Percentiles rank a stretch among this genome's conserved stretches.
Evolutionary conservation across 2,797 vertebrate genomes (phyloP).

Genomic region (Ptychadena robeensis): DNA sequence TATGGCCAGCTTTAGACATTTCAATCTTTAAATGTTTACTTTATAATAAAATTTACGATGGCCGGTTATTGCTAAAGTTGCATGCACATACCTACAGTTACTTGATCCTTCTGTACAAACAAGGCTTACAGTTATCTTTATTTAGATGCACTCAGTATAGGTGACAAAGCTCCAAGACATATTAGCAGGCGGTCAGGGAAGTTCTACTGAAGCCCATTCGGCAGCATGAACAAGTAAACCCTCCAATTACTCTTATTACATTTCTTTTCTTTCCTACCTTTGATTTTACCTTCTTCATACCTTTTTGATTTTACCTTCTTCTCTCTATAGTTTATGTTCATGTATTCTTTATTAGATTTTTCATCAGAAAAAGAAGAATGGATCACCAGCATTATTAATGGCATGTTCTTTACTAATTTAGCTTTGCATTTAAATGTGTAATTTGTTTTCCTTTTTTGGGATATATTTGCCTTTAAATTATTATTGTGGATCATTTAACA

Average conservation of each 20-base stretch:
- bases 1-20: too few species aligned
- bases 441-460: background rate
- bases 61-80: too few species aligned
- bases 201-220: background rate
- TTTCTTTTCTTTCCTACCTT: background rate
- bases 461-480: conserved; percentile 5
- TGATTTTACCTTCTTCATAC: background rate
- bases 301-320: background rate
- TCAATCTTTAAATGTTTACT: too few species aligned
- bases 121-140: too few species aligned
- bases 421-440: background rate
- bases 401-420: background rate
- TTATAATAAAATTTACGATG: too few species aligned
- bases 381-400: background rate
- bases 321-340: background rate
- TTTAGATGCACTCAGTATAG: too few species aligned
- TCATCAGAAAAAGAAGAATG: background rate
- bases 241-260: background rate
- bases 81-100: too few species aligned
- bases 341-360: background rate
- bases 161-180: background rate
- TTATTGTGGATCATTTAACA: background rate
- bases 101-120: too few species aligned
- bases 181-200: background rate
- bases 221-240: background rate